Percentiles rank a stretch among this genome's conserved stretches.
These are phyloP conservation scores for Oedothorax gibbosus DNA, from an alignment of 1,140 invertebrate species.

Conservation along the genomic window DNA sequence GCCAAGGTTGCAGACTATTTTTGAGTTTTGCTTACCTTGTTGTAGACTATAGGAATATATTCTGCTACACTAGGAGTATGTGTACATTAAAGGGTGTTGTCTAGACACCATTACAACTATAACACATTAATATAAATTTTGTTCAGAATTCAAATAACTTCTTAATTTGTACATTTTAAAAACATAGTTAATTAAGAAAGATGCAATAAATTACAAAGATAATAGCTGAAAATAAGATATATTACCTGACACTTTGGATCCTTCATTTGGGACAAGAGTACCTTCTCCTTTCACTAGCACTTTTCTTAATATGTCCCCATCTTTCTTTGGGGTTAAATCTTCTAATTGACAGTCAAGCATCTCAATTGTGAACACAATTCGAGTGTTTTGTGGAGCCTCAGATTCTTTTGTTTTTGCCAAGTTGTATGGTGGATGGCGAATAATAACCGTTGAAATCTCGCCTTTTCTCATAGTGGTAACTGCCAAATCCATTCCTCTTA, in stretches of 20 bases:
- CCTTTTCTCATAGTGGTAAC: constrained; percentile 94
- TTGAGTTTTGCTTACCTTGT: background rate
- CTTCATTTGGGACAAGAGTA: constrained; percentile 80
- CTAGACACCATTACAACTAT: no score
- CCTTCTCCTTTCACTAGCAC: constrained; percentile 79
- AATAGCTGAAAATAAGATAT: background rate
- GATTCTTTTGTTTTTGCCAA: constrained; percentile 85
- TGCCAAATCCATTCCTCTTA: constrained; percentile 96
- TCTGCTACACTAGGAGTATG: background rate
- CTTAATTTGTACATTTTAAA: no score
- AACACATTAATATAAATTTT: no score
- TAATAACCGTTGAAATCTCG: constrained; percentile 85
- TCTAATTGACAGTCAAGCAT: constrained; percentile 84
- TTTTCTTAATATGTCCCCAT: constrained; percentile 83
- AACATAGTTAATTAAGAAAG: no score
- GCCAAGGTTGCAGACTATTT: background rate
- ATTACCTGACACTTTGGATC: constrained; percentile 79
- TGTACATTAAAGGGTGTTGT: no score
- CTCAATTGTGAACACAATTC: constrained; percentile 84
- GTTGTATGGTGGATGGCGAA: constrained; percentile 91
- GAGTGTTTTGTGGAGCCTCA: constrained; percentile 88
- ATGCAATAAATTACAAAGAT: no score
- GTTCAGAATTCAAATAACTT: no score
- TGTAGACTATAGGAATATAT: background rate
- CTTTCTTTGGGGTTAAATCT: constrained; percentile 86